Evolutionary conservation across 1,140 invertebrate species (phyloP).

Genomic region (Colletes gigas): DNA sequence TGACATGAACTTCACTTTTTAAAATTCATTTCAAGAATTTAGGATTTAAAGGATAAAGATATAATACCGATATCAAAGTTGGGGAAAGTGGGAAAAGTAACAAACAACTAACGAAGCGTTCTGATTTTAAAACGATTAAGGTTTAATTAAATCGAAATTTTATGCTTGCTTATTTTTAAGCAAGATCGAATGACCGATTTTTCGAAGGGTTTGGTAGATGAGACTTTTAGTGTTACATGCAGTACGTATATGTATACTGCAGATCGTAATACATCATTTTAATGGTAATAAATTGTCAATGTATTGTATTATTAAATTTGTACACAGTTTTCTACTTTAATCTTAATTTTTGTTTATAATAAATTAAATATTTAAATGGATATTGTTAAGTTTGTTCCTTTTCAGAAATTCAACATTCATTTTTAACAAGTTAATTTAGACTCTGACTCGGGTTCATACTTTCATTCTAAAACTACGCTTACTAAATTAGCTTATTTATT

Average conservation of each 20-base stretch:
- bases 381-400: conserved; percentile 1
- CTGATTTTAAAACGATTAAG: background rate
- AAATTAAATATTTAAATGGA: conserved; percentile 3
- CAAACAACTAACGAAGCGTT: background rate
- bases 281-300: background rate
- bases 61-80: background rate
- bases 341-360: conserved; percentile 26
- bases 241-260: conserved; percentile 10
- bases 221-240: background rate
- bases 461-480: background rate
- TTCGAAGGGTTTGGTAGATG: background rate
- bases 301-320: conserved; percentile 5
- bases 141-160: background rate
- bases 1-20: background rate
- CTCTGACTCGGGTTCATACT: too few species aligned
- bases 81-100: background rate
- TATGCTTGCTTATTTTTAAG: background rate
- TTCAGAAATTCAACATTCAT: background rate
- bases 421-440: too few species aligned
- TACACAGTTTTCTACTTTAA: conserved; percentile 18
- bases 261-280: conserved; percentile 5
- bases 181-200: background rate
- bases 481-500: background rate
- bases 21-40: background rate
- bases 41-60: background rate